Conservation (phyloP, 2,888 invertebrate species). For the Eupeodes luniger region DNA sequence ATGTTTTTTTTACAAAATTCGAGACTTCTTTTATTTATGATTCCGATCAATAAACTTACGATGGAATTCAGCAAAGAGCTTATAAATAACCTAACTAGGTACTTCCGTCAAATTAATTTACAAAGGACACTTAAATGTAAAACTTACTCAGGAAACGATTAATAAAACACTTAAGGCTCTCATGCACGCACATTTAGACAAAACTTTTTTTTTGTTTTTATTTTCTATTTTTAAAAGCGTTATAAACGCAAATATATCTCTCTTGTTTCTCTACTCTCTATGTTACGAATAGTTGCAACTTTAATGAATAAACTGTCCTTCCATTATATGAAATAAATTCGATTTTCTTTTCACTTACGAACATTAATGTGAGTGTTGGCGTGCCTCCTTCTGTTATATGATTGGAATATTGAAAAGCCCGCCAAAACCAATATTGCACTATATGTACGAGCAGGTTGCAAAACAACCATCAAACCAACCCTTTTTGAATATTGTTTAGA, state of each 20-base stretch:
- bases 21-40: no score
- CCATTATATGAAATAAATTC: conserved; percentile 22
- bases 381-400: conserved; percentile 47
- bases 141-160: neutral
- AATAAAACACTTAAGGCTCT: neutral
- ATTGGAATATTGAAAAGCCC: conserved; percentile 56
- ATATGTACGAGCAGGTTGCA: conserved; percentile 2
- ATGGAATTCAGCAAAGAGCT: no score
- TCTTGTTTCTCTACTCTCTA: neutral
- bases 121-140: neutral
- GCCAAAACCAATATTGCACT: conserved; percentile 27
- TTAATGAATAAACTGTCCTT: conserved; percentile 4
- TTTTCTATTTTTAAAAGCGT: neutral
- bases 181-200: no score
- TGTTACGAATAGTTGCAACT: neutral
- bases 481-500: neutral
- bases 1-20: no score
- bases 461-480: conserved; percentile 1
- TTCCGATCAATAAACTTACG: no score
- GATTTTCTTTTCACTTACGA: conserved; percentile 21
- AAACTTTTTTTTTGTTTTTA: neutral
- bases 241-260: neutral
- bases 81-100: no score
- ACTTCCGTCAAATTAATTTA: neutral
- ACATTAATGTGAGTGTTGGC: conserved; percentile 41